Base-by-base conservation (phyloP, 2,797 vertebrate species). In the Meriones psammophilus region DNA sequence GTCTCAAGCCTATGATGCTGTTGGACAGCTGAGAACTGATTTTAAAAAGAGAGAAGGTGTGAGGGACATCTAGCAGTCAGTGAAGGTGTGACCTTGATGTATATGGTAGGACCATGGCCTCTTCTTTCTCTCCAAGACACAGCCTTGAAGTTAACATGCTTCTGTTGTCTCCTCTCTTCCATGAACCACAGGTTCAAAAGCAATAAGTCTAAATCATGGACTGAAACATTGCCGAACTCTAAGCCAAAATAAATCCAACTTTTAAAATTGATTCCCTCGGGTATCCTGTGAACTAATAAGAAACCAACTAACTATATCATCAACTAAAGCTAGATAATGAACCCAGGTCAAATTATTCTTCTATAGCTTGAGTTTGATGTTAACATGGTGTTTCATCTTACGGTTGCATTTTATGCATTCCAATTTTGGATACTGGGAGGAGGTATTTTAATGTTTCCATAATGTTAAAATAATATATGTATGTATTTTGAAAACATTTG, bases 311-410 rank as follows among this genome's bases (percentile, higher is more conserved):
- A 46, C 15, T 78, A 69, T 36, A 33, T 18, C 13, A 78, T 69
- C 33, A 46, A 26, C 56, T 86, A 84, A 56, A 64, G 26, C 68
- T 46, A n/a, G 15, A 5, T 28, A 62, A 91, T 6, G 3, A 84
- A 90, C 10, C 30, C n/a, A 85, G 13, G 6, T 64, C 68, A 88
- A 90, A 88, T 46, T 81, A 54, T 64, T 64, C 58, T 60, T 95
- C 50, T 62, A n/a, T 36, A 26, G 26, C 71, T 87, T 79, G 28
- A 71, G 76, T 89, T 95, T 83, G 64, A 89, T 58, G 28, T 83
- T 83, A 73, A 17, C 36, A 78, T 62, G 71, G 73, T 95, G 86
- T 76, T 96, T 91, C 6, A 78, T 69, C 58, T 74, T 83, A 54
- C 24, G 18, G 2, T 33, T 94, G 5, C n/a, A 83, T 88, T 85